Evolutionary conservation across 2,888 invertebrate genomes (phyloP), one percentile per base, ranked within the genome.

Genomic region (Magallana nippona): DNA sequence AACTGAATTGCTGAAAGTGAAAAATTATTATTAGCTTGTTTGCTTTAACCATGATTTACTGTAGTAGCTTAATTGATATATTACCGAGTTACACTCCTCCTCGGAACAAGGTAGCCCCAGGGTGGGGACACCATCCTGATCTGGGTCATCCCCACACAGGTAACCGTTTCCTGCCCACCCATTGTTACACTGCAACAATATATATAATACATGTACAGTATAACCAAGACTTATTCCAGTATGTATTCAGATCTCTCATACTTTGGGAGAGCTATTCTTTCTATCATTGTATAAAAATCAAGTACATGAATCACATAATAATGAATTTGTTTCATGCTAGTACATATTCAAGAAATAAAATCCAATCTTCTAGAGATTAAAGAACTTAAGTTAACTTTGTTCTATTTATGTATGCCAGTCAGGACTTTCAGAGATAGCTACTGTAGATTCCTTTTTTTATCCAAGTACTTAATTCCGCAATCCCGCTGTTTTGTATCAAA

Each of bases 131-230:
- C 91, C 91, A 82, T 92, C 92, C 62, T 88, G 88, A 84, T 92
- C 92, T 10, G 88, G 86, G 83, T 92, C 92, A 13, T 84, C 82
- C 8, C 90, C 92, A 88, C 92, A 92, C 3, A 86, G 81, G 78
- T 88, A 87, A 13, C 92, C 92, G 84, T 92, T 88, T n/a, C 92
- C 92, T 44, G 92, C 92, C 84, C 89, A 91, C 5, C 92, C 92
- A 13, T 88, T 87, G 56, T 88, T 89, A 86, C 92, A 92, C 92
- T 92, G 86, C n/a, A 86, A 88, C 19, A 79, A 80, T 58, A 57
- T n/a, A 55, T 57, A 79, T 44, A n/a, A 79, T 17, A 56, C 17
- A n/a, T 79, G 22, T 19, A 15, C 55, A 17, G 2, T 1, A 2
- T 27, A 27, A 17, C 10, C 22, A 55, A 15, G 13, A 15, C 22